These are phyloP conservation scores for Myotis vivesi DNA, from an alignment of 2,797 vertebrate species.

Conservation along the genomic window DNA sequence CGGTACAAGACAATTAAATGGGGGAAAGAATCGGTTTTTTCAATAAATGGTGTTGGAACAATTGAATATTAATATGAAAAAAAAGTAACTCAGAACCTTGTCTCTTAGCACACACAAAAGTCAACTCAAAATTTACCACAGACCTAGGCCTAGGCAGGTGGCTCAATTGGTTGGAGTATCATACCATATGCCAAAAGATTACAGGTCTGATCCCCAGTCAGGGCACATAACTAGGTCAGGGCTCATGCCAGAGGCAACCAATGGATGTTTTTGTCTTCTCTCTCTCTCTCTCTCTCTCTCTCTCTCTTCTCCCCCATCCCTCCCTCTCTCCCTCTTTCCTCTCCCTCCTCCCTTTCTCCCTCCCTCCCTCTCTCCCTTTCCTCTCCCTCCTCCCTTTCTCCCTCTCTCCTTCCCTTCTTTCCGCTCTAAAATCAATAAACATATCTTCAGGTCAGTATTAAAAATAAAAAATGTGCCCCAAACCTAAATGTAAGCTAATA, in stretches of 20 bases:
- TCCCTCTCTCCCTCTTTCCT: no score
- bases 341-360: no score
- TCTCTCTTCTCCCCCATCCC: no score
- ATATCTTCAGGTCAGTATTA: neutral
- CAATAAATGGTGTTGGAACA: neutral
- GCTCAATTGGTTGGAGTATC: neutral
- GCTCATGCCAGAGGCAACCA: accelerated
- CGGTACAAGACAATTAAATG: neutral
- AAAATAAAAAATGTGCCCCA: neutral
- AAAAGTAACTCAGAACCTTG: neutral
- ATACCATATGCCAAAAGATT: neutral
- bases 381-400: no score
- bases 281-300: no score
- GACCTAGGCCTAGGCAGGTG: neutral
- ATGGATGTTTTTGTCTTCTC: neutral
- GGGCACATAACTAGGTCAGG: neutral
- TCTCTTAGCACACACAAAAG: neutral
- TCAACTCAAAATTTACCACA: neutral
- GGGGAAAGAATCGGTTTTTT: neutral
- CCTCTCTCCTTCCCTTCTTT: no score
- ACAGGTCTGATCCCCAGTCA: neutral
- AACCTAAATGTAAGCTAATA: neutral
- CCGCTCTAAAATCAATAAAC: neutral
- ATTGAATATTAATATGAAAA: neutral
- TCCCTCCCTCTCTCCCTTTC: neutral